Base-by-base conservation (phyloP, 2,797 vertebrate species). In the Premnoplex brunnescens region DNA sequence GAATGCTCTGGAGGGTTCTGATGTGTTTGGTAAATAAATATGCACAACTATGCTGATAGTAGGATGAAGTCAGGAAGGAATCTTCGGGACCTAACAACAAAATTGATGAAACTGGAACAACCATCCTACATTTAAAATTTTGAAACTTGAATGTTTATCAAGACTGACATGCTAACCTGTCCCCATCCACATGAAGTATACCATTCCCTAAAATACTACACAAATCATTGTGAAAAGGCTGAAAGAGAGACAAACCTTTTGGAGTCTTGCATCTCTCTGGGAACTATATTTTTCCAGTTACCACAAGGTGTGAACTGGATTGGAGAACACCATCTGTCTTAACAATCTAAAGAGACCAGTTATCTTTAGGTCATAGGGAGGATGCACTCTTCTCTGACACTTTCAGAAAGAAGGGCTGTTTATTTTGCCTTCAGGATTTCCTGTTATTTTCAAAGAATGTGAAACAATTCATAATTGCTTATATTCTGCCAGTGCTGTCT, bases 31-130 rank as follows among this genome's bases (percentile, higher is more conserved):
- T 54, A 75, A 85, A 75, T 67, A 36, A 85, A 51, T 39, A 80
- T 0, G 5, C 37, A n/a, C 0, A 8, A 76, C 16, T 36, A 62
- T 28, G 26, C 37, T 58, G 28, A 54, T 1, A 66, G 20, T 3
- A 60, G 28, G 80, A 27, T 62, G 43, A 93, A 69, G 44, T 62
- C 12, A 62, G 34, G 54, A 23, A 51, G 43, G 9, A 71, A 9
- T 36, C 51, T 43, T 41, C 30, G 6, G 26, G 23, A 41, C 10
- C 10, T 58, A 77, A 63, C 7, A 58, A 32, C 2, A 71, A 28
- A 89, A 84, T 3, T 89, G 22, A 8, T 77, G 32, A 21, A 73
- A 69, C 7, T 46, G 15, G 23, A 91, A 71, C 21, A 41, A 59
- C 11, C 5, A 66, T 32, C 15, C 32, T 17, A 12, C 10, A 11